Conservation (phyloP, 2,797 vertebrate species). For the Enteromius mattozi region DNA sequence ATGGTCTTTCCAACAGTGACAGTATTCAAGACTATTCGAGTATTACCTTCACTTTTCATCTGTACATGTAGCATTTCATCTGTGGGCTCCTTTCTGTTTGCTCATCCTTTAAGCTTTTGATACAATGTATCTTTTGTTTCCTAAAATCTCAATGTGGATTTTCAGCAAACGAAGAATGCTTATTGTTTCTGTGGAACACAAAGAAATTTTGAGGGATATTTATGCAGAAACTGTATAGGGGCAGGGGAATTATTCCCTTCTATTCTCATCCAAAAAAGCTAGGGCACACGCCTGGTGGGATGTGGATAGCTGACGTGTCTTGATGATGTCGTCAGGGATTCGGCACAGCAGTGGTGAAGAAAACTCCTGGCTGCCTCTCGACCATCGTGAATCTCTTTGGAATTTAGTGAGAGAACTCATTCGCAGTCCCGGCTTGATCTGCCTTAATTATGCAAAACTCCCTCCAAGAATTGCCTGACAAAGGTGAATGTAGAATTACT, state of each 20-base stretch:
- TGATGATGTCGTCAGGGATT: constrained; percentile 52
- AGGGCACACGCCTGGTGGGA: background rate
- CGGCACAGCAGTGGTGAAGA: background rate
- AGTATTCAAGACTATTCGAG: background rate
- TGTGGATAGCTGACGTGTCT: background rate
- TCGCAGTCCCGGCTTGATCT: constrained; percentile 18
- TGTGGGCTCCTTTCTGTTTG: background rate
- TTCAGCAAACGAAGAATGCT: background rate
- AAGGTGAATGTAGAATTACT: constrained; percentile 48
- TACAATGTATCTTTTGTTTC: background rate
- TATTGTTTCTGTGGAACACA: background rate
- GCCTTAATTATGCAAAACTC: constrained; percentile 38
- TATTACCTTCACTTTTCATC: background rate
- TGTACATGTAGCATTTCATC: background rate
- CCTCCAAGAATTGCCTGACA: constrained; percentile 27
- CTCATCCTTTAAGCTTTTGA: constrained; percentile 5
- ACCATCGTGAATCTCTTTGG: constrained; percentile 29
- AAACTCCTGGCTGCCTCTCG: constrained; percentile 37
- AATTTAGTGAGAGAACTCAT: constrained; percentile 36
- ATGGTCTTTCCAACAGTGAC: constrained; percentile 6
- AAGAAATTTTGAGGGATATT: background rate
- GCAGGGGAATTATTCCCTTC: background rate
- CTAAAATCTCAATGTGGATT: background rate
- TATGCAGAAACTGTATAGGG: background rate
- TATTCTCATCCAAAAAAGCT: background rate